phyloP scores from a whole-genome alignment of 1,140 invertebrate genomes.

The Augochlora pura region DNA sequence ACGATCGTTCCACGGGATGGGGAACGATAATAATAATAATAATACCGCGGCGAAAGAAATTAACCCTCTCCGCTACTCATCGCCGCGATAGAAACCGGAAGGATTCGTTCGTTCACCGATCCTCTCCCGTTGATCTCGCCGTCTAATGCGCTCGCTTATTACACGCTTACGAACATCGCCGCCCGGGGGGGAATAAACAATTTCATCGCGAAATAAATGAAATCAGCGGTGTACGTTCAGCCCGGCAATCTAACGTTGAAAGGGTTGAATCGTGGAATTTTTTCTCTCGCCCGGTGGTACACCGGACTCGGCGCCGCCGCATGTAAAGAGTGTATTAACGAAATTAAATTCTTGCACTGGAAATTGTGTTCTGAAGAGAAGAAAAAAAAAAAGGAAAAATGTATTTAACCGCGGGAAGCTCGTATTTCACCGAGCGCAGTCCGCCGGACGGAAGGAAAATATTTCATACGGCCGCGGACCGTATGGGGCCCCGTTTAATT shows the following conservation, averaged over 20 bases:
- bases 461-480: neutral
- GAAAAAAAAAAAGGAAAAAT: too few species aligned
- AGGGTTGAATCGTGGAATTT: neutral
- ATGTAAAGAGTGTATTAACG: constrained; percentile 33
- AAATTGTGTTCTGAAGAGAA: constrained; percentile 2
- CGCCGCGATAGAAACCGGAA: constrained; percentile 35
- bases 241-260: constrained; percentile 17
- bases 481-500: constrained; percentile 28
- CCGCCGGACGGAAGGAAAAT: constrained; percentile 1
- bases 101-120: constrained; percentile 15
- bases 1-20: too few species aligned
- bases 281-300: neutral
- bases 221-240: constrained; percentile 18
- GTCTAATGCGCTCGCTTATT: constrained; percentile 4
- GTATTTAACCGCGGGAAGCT: neutral
- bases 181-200: constrained; percentile 37
- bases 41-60: neutral
- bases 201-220: constrained; percentile 16
- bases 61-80: constrained; percentile 8
- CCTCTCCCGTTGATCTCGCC: neutral
- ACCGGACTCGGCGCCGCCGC: neutral
- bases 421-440: constrained; percentile 15
- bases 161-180: constrained; percentile 11
- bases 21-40: too few species aligned
- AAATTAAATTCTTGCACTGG: constrained; percentile 31